Evolutionary conservation across 2,797 vertebrate genomes (phyloP).

Genomic region (Macroramphosus scolopax): DNA sequence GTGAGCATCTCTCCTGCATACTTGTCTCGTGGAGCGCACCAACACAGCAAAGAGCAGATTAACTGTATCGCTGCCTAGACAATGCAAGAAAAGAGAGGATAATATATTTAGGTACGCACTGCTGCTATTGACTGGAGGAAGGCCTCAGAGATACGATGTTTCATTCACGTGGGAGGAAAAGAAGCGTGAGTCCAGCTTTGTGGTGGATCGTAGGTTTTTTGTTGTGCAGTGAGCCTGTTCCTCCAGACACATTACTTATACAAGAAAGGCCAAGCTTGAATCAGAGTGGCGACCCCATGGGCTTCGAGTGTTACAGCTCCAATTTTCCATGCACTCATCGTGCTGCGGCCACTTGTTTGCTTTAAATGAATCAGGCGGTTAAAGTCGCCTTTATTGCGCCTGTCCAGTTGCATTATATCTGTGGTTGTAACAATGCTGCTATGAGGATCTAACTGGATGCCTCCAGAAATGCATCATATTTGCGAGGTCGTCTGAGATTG

Average conservation of each 20-base stretch:
- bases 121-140: constrained; percentile 69
- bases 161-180: constrained; percentile 69
- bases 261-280: constrained; percentile 41
- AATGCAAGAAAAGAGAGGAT: constrained; percentile 37
- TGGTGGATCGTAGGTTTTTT: constrained; percentile 51
- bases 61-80: constrained; percentile 54
- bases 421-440: too few species aligned
- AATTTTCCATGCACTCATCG: constrained; percentile 26
- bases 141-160: constrained; percentile 54
- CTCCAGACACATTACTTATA: constrained; percentile 42
- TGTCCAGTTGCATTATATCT: constrained; percentile 20
- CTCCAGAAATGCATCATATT: too few species aligned
- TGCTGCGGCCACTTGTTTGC: constrained; percentile 3
- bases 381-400: constrained; percentile 11
- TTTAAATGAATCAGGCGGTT: constrained; percentile 31
- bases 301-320: constrained; percentile 35
- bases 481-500: too few species aligned
- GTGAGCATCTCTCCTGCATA: not conserved
- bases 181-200: constrained; percentile 60
- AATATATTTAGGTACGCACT: constrained; percentile 74
- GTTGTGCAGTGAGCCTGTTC: constrained; percentile 38
- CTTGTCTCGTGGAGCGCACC: not conserved
- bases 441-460: too few species aligned
- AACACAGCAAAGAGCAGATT: constrained; percentile 37
- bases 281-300: constrained; percentile 38